These are phyloP conservation scores for Cygnus atratus DNA, from an alignment of 2,113 vertebrate genomes.

Conservation along the genomic window DNA sequence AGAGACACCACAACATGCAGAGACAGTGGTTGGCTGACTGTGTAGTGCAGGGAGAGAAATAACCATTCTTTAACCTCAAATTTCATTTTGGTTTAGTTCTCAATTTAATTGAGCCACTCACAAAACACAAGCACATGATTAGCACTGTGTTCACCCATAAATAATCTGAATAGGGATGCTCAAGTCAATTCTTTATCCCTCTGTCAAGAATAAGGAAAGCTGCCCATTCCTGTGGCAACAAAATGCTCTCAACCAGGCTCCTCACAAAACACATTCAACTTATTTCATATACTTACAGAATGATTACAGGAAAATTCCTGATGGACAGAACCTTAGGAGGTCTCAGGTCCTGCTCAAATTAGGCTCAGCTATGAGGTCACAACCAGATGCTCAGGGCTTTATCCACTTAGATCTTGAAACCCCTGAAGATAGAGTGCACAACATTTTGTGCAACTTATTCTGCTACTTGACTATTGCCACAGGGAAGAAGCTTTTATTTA, in stretches of 20 bases:
- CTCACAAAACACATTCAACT: not conserved
- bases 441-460: not conserved
- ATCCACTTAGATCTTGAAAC: not conserved
- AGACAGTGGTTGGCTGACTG: not conserved
- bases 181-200: not conserved
- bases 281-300: not conserved
- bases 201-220: not conserved
- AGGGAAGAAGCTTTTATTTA: not conserved
- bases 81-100: not conserved
- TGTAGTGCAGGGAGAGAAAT: not conserved
- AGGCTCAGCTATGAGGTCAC: not conserved
- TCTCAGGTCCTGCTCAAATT: not conserved
- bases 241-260: not conserved
- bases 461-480: not conserved
- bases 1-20: not conserved
- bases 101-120: not conserved
- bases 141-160: not conserved
- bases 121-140: not conserved
- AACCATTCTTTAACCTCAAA: not conserved
- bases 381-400: not conserved
- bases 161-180: not conserved
- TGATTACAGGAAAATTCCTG: not conserved
- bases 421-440: not conserved
- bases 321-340: not conserved
- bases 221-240: not conserved